Conservation (phyloP, 2,888 invertebrate species). For the Drosophila macrospina region DNA sequence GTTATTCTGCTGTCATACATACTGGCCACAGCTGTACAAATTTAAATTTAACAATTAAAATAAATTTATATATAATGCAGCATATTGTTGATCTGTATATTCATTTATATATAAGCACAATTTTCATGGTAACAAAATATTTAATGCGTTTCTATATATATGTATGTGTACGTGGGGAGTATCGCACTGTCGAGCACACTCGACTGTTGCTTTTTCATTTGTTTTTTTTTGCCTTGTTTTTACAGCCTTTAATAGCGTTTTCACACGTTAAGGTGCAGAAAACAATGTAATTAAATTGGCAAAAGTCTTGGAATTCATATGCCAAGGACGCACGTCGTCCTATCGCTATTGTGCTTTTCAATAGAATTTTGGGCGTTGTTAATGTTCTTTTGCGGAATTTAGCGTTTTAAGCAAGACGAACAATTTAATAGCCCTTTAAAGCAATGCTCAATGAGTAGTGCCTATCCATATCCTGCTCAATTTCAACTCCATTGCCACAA, state of each 20-base stretch:
- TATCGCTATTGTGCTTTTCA: background rate
- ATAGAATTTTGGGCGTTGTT: constrained; percentile 6
- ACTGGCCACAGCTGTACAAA: too few species aligned
- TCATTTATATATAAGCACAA: too few species aligned
- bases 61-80: too few species aligned
- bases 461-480: constrained; percentile 6
- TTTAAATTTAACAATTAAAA: too few species aligned
- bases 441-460: background rate
- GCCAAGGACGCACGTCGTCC: constrained; percentile 11
- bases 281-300: constrained; percentile 72
- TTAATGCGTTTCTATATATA: too few species aligned
- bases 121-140: too few species aligned
- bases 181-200: background rate
- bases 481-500: background rate
- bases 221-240: constrained; percentile 21
- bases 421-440: constrained; percentile 12
- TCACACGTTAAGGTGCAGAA: constrained; percentile 70
- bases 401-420: background rate
- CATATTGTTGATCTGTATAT: too few species aligned
- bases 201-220: constrained; percentile 3
- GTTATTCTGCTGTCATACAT: too few species aligned
- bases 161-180: background rate
- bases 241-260: constrained; percentile 51
- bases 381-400: background rate
- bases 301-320: constrained; percentile 24